Evolutionary conservation across 1,140 invertebrate genomes (phyloP).

Genomic region (Aphaenogaster rudis): DNA sequence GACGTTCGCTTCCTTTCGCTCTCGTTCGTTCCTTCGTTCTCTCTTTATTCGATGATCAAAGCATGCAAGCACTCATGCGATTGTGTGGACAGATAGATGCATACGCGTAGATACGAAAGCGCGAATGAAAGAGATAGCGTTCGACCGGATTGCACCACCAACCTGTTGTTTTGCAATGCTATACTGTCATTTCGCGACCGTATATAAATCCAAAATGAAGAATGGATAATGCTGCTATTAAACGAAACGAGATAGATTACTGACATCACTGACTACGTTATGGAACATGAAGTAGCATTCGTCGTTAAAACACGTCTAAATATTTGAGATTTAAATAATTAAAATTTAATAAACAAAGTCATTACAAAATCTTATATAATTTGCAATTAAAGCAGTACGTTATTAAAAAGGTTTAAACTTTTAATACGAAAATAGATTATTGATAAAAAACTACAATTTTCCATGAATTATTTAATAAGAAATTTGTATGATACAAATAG

Average conservation of each 20-base stretch:
- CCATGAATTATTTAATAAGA: neutral
- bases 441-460: neutral
- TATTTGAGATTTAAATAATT: slow-evolving; percentile 3
- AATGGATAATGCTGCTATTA: slow-evolving; percentile 43
- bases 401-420: neutral
- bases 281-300: neutral
- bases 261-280: neutral
- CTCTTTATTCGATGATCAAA: slow-evolving; percentile 30
- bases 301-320: neutral
- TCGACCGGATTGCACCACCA: slow-evolving; percentile 4
- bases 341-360: neutral
- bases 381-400: neutral
- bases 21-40: slow-evolving; percentile 35
- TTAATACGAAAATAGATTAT: neutral
- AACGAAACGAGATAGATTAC: slow-evolving; percentile 29
- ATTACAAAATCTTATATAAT: neutral
- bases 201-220: slow-evolving; percentile 45
- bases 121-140: slow-evolving; percentile 52
- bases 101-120: slow-evolving; percentile 41
- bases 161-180: slow-evolving; percentile 10
- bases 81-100: slow-evolving; percentile 52
- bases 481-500: neutral
- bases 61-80: slow-evolving; percentile 43
- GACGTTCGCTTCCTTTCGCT: slow-evolving; percentile 62
- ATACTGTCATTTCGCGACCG: neutral